Base-by-base conservation (phyloP, 2,797 vertebrate genomes). In the Pagetopsis macropterus region DNA sequence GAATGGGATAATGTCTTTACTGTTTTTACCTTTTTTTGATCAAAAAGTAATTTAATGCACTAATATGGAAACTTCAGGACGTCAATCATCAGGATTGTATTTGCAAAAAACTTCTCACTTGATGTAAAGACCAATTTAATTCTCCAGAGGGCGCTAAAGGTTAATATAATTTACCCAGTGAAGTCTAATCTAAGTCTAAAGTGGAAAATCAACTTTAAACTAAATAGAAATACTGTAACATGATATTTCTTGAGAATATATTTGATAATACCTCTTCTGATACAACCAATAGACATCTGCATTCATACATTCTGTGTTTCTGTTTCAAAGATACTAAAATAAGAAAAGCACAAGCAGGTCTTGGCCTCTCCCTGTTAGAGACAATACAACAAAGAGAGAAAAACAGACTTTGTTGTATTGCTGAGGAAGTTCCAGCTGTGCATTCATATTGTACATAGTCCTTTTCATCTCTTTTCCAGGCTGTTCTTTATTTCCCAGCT, bases 361-460 rank as follows among this genome's bases (percentile, higher is more conserved):
- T 21, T 3, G 19, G 19, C 11, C 49, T 17, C 56, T 27, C 54
- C 70, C 72, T 37, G 50, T 60, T 69, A 66, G 31, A 76, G 31
- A 91, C 86, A 85, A 88, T 84, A 60, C 75, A 89, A 83, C 80
- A 89, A 89, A 85, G 66, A 71, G 15, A 70, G 11, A 57, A 70
- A 15, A 54, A 45, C 70, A 75, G 52, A 77, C 67, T 21, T 27
- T 3, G 33, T 31, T 59, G 52, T 37, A 37, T 62, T 13, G 12
- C 41, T 16, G 44, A 74, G 84, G 80, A 86, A 78, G 56, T 15
- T 78, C 70, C 60, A 56, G 41, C 62, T 65, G 71, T 68, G 75
- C 54, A 23, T 48, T 45, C 21, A 16, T 33, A 46, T 45, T 44
- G 16, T 70, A 1, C 5, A 48, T 27, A 51, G 60, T 17, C 14